A percentile compares a stretch with the other conserved stretches of the same genome.
phyloP scores from a whole-genome alignment of 2,797 vertebrate genomes.

The Sardinella longiceps region DNA sequence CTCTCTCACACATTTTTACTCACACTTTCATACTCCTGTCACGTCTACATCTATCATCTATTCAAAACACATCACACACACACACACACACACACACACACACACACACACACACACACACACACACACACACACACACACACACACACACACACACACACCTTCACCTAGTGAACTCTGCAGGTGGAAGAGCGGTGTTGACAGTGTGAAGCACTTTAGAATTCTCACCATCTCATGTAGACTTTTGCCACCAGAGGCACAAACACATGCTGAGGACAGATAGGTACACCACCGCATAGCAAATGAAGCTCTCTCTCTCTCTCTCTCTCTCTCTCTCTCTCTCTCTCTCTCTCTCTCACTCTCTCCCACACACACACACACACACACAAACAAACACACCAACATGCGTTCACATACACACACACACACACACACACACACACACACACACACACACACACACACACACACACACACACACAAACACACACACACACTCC shows the following conservation, averaged over 20 bases:
- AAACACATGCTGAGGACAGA: background rate
- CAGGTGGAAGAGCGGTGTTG: background rate
- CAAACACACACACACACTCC: background rate
- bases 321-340: background rate
- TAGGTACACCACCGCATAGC: background rate
- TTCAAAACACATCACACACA: background rate
- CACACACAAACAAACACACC: background rate
- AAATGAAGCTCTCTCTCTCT: background rate
- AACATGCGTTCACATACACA: background rate
- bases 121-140: constrained; percentile 13
- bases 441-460: background rate
- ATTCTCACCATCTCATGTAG: background rate
- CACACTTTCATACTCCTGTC: background rate
- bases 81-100: constrained; percentile 13
- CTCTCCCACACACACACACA: background rate
- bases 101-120: background rate
- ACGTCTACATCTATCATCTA: background rate
- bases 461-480: background rate
- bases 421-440: constrained; percentile 8
- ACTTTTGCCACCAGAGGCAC: background rate
- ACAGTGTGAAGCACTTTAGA: background rate
- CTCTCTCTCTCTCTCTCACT: background rate
- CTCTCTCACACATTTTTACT: background rate
- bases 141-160: background rate
- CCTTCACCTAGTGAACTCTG: background rate